These are phyloP conservation scores for Bombus difficillimus DNA, from an alignment of 1,140 invertebrate genomes.

Conservation along the genomic window DNA sequence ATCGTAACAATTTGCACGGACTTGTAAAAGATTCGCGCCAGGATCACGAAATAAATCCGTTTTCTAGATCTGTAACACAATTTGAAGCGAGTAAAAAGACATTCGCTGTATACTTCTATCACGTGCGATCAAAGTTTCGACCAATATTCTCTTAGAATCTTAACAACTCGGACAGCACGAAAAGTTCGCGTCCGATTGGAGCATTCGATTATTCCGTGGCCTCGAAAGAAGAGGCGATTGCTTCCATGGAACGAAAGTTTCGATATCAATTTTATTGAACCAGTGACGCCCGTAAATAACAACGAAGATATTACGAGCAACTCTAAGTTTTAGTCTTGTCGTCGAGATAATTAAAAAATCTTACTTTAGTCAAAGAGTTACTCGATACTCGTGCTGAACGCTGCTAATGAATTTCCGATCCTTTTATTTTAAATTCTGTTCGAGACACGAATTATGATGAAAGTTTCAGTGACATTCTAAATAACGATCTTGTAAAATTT, in stretches of 20 bases:
- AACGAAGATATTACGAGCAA: neutral
- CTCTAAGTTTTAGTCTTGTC: neutral
- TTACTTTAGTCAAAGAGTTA: neutral
- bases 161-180: neutral
- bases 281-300: neutral
- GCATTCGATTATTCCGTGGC: neutral
- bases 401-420: neutral
- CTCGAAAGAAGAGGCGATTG: neutral
- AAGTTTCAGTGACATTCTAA: too few relatives aligned
- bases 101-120: neutral
- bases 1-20: too few relatives aligned
- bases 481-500: too few relatives aligned
- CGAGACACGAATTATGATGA: neutral
- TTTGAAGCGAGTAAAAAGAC: neutral
- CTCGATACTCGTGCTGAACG: neutral
- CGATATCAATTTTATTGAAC: neutral
- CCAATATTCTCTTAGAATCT: slow-evolving; percentile 1
- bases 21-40: too few relatives aligned
- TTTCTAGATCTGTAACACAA: neutral
- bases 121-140: neutral
- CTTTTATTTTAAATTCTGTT: neutral
- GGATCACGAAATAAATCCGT: too few relatives aligned
- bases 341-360: slow-evolving; percentile 10
- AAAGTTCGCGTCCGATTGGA: neutral
- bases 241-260: slow-evolving; percentile 17